Conservation (phyloP, 2,113 vertebrate genomes). For the Rhabdomys dilectus region DNA sequence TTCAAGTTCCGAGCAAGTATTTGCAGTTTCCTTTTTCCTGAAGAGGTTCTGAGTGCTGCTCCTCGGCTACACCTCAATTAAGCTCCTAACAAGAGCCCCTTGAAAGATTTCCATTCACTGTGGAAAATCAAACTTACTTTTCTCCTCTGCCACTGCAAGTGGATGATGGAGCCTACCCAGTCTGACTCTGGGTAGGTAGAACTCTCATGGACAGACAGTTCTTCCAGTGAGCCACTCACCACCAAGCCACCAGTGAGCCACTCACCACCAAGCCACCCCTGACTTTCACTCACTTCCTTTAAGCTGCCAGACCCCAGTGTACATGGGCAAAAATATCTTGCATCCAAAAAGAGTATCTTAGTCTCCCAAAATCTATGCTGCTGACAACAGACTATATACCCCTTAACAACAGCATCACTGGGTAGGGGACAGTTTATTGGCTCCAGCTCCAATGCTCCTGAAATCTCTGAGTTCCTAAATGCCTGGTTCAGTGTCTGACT, state of each 20-base stretch:
- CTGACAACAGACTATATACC: neutral
- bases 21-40: conserved; percentile 62
- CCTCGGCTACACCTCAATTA: conserved; percentile 49
- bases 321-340: neutral
- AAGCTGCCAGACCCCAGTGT: neutral
- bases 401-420: neutral
- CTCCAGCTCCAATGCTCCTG: neutral
- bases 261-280: neutral
- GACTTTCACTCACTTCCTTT: neutral
- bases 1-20: conserved; percentile 42
- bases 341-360: neutral
- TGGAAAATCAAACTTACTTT: conserved; percentile 48
- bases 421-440: neutral
- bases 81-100: conserved; percentile 56
- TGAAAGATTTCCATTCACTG: conserved; percentile 17
- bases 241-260: neutral
- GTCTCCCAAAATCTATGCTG: neutral
- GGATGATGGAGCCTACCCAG: neutral
- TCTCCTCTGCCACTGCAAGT: neutral
- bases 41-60: conserved; percentile 50
- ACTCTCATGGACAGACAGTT: neutral
- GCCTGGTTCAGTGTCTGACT: neutral
- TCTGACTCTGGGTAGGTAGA: neutral
- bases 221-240: neutral
- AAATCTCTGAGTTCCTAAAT: neutral